Evolutionary conservation across 2,888 invertebrate genomes (phyloP).

Genomic region (Carterocephalus palaemon): DNA sequence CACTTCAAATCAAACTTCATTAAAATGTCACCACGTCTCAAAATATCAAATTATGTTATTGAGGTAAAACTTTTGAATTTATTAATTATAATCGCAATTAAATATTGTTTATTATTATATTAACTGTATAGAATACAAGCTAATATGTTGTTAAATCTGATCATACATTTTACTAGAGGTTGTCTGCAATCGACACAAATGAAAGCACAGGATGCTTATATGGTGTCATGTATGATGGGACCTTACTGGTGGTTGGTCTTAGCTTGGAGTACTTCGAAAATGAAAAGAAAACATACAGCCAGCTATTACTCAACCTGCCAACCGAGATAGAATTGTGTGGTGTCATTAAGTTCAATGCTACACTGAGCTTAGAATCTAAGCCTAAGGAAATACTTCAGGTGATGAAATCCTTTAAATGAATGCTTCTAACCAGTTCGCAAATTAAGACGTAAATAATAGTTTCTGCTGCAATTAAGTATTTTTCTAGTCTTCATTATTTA

Average conservation of each 20-base stretch:
- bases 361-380: constrained; percentile 79
- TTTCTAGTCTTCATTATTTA: no score
- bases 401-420: constrained; percentile 25
- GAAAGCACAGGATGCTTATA: constrained; percentile 84
- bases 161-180: constrained; percentile 69
- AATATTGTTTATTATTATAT: neutral
- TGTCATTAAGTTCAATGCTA: constrained; percentile 82
- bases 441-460: no score
- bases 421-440: no score
- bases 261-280: constrained; percentile 82
- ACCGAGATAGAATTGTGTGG: constrained; percentile 89
- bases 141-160: constrained; percentile 28
- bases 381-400: constrained; percentile 81
- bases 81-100: constrained; percentile 14
- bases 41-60: constrained; percentile 84
- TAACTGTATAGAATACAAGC: neutral
- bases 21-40: constrained; percentile 85
- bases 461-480: no score
- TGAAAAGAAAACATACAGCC: constrained; percentile 71
- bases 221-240: constrained; percentile 86
- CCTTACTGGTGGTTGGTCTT: constrained; percentile 83
- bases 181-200: constrained; percentile 80
- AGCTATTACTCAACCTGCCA: constrained; percentile 82
- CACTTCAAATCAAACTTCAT: constrained; percentile 31
- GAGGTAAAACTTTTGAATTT: constrained; percentile 77